Conservation (phyloP, 2,113 vertebrate genomes). For the Benitochromis conjunctus region DNA sequence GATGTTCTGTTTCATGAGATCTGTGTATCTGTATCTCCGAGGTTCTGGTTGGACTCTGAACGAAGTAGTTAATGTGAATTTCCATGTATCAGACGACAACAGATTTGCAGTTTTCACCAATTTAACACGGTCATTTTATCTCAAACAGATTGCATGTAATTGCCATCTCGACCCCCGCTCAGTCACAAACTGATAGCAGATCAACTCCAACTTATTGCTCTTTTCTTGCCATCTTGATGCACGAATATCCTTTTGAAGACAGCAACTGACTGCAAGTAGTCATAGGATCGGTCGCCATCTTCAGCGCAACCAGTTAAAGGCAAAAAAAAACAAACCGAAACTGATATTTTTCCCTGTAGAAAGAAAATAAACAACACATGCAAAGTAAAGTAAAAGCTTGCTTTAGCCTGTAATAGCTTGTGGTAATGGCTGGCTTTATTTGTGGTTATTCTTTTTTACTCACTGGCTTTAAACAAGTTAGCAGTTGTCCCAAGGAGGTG, state of each 20-base stretch:
- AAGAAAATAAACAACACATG: accelerated
- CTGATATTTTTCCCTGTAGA: not conserved
- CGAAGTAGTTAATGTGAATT: not conserved
- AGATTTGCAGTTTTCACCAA: not conserved
- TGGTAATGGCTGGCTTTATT: not conserved
- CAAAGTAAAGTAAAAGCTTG: not conserved
- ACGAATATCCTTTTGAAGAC: not conserved
- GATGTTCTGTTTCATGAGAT: not conserved
- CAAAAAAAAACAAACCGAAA: not conserved
- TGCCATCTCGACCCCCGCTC: not conserved
- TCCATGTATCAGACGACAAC: not conserved
- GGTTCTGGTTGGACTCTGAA: not conserved
- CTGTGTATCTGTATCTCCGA: not conserved
- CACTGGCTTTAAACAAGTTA: not conserved
- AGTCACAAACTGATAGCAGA: not conserved
- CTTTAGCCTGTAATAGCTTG: not conserved
- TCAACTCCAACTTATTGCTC: not conserved
- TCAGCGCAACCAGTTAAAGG: not conserved
- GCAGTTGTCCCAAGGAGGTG: not conserved
- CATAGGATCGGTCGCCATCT: not conserved
- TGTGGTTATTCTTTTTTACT: not conserved
- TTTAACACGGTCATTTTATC: not conserved
- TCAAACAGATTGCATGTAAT: not conserved
- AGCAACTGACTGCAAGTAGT: accelerated
- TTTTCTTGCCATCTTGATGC: accelerated